phyloP scores from a whole-genome alignment of 2,113 vertebrate species.

The Campylomormyrus numenius region DNA sequence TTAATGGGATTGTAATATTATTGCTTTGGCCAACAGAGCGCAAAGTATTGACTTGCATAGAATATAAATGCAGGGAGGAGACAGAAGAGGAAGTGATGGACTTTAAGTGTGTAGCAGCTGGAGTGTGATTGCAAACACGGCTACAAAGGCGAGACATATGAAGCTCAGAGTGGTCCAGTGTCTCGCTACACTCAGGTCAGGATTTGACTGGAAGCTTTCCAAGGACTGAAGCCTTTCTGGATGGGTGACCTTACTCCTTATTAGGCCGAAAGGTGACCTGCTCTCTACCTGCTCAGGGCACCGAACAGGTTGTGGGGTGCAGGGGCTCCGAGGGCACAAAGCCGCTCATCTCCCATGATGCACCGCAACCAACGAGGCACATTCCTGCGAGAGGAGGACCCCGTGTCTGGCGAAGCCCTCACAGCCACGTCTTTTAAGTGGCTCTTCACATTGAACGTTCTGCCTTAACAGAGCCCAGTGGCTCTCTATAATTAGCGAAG shows the following conservation, averaged over 20 bases:
- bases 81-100: not conserved
- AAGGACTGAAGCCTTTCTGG: not conserved
- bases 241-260: not conserved
- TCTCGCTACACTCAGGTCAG: not conserved
- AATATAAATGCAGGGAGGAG: not conserved
- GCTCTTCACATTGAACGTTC: not conserved
- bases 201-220: not conserved
- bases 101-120: not conserved
- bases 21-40: not conserved
- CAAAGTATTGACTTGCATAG: not conserved
- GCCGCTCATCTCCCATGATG: not conserved
- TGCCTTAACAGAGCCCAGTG: not conserved
- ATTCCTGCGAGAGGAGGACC: not conserved
- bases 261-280: not conserved
- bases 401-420: not conserved
- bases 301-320: not conserved
- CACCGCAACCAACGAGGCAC: not conserved
- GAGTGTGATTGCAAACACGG: not conserved
- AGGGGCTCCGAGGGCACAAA: not conserved
- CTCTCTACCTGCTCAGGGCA: not conserved
- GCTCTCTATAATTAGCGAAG: slow-evolving; percentile 7
- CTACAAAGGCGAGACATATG: not conserved
- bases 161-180: not conserved
- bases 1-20: not conserved
- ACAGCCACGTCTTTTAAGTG: not conserved